Conservation (phyloP, 2,888 invertebrate species). For the Rapana venosa region DNA sequence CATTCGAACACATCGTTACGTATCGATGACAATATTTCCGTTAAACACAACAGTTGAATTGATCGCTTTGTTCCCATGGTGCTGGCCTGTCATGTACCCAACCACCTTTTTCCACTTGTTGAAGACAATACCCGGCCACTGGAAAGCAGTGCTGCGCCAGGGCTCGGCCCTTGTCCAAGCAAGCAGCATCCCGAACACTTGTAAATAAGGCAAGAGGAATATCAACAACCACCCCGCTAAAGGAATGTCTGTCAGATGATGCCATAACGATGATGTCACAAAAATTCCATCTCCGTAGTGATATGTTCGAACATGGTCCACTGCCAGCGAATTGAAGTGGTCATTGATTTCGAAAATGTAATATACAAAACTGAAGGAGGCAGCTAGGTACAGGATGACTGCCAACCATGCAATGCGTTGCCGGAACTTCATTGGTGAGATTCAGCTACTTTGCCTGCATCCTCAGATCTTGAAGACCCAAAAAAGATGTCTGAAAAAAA, state of each 20-base stretch:
- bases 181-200: constrained; percentile 71
- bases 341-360: constrained; percentile 76
- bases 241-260: constrained; percentile 72
- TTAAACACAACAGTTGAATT: constrained; percentile 57
- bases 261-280: constrained; percentile 51
- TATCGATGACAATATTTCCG: constrained; percentile 65
- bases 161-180: constrained; percentile 74
- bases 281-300: constrained; percentile 46
- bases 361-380: constrained; percentile 69
- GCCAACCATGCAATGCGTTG: constrained; percentile 74
- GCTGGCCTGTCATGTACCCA: constrained; percentile 40
- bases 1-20: constrained; percentile 49
- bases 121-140: constrained; percentile 71
- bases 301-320: constrained; percentile 70
- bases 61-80: constrained; percentile 53
- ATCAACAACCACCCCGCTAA: constrained; percentile 67
- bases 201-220: constrained; percentile 69
- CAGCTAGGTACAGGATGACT: constrained; percentile 64
- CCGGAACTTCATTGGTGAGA: constrained; percentile 71
- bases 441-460: constrained; percentile 9
- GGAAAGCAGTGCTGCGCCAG: constrained; percentile 66
- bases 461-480: background rate
- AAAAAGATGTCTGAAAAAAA: background rate
- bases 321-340: constrained; percentile 69
- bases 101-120: constrained; percentile 48